Evolutionary conservation across 2,797 vertebrate species (phyloP), one percentile per base, ranked within the genome.

Genomic region (Smutsia temminckii): DNA sequence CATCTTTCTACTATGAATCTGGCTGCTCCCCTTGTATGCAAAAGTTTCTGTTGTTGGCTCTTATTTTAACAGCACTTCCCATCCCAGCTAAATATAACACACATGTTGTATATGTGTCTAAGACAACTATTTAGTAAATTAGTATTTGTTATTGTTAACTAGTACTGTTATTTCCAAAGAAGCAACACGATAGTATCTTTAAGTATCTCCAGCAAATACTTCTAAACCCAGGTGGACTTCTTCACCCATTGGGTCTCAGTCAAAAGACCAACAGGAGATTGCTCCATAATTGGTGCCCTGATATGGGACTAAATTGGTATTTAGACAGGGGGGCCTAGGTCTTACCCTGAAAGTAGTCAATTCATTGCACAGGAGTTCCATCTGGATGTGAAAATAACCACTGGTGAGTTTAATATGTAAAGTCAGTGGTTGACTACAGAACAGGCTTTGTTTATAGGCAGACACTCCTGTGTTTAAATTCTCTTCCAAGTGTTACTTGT

Each of bases 11-110:
- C 34, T 4, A 95, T 12, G 46, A 63, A 69, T 72, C 42, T 63
- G 46, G n/a, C 4, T 68, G 5, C 9, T 75, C 8, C 27, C 32
- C n/a, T 64, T 25, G 1, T 81, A 83, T 42, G 6, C 37, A 74
- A 89, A 95, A 94, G 12, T 46, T 78, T 93, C 37, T 91, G 11
- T 63, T 83, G 10, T 64, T 85, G 37, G n/a, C 6, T 86, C 20
- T 74, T 85, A 71, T 63, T 89, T 89, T 93, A 95, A 85, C 13
- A 34, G 13, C 17, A 63, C 55, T 85, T 92, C 88, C 8, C 68
- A 51, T 85, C 18, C 32, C 11, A 74, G 27, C 68, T 94, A 80
- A 34, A 85, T 21, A 46, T 12, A 46, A 46, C 11, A 46, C 46
- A 46, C 7, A 71, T 63, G 10, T 21, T 68, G 17, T 77, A 37